Evolutionary conservation across 2,113 vertebrate species (phyloP).

Genomic region (Laterallus jamaicensis): DNA sequence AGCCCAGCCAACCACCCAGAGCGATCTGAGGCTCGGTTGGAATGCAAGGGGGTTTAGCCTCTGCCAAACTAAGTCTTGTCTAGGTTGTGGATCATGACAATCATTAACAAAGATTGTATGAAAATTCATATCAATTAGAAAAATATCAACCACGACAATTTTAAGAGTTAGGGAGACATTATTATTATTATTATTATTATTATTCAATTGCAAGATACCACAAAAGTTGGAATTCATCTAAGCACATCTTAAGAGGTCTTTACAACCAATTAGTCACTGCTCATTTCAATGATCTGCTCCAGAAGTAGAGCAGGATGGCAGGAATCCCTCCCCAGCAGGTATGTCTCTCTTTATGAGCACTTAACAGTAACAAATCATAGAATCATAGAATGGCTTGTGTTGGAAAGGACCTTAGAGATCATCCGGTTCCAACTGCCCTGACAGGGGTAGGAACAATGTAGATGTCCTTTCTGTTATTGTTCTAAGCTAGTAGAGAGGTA

Average conservation of each 20-base stretch:
- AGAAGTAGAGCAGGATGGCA: neutral
- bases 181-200: neutral
- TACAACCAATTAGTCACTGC: neutral
- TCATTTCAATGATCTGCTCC: neutral
- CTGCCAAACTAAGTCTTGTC: too few relatives aligned
- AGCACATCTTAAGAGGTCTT: neutral
- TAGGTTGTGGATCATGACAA: neutral
- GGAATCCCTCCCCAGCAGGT: neutral
- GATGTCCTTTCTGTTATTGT: neutral
- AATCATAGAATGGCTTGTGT: too few relatives aligned
- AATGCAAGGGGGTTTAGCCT: too few relatives aligned
- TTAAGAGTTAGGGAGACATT: neutral
- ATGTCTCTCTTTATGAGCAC: neutral
- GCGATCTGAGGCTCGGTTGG: too few relatives aligned
- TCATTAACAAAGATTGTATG: neutral
- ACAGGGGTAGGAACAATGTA: neutral
- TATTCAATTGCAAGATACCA: neutral
- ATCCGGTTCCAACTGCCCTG: too few relatives aligned
- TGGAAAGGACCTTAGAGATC: too few relatives aligned
- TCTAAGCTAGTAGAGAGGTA: neutral
- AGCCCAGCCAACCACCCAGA: too few relatives aligned
- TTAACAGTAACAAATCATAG: neutral
- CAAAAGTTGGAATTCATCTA: neutral
- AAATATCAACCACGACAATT: neutral
- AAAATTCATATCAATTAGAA: fast-evolving